Base-by-base conservation (phyloP, 2,888 invertebrate genomes). In the Polyploca ridens region DNA sequence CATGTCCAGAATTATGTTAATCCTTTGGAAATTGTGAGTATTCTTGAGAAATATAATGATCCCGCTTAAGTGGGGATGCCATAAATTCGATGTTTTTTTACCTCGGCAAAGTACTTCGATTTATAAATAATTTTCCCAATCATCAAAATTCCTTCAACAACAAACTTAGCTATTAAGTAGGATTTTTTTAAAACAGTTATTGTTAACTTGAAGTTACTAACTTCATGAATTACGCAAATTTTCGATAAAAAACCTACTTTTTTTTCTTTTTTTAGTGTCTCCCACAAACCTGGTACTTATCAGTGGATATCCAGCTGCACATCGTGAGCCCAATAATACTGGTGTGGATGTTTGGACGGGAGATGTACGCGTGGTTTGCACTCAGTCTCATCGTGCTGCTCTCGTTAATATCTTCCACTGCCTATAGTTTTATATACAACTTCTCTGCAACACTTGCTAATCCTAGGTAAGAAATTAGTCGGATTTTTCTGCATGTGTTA, bases 1-100 rank as follows among this genome's bases (percentile, higher is more conserved):
- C 94, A 94, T 74, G 78, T 94, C 5, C 94, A 95, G 72, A 95
- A 95, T 70, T 94, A 91, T 71, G 85, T 89, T 3, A 88, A 89
- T 60, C 70, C 79, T 13, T n/a, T 74, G 5, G 67, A 76, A 44
- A 69, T 83, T 35, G 88, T 85, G 75, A 80, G 81, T 80, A 64
- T 63, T 54, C 10, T 1, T 46, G 46, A n/a, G 13, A 41, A n/a
- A n/a, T 10, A 27, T 35, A 6, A 35, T 6, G 1, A 35, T 35
- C 4, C 35, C 7, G 35, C 35, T 35, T 6, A 35, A 35, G 7
- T 35, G 35, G 35, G 1, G 35, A 35, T 35, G 5, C 35, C 35
- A 35, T 7, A 4, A 35, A 35, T 6, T 35, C 27, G 35, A 6
- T 35, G 7, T 3, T 41, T 7, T 41, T 41, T 10, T 41, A 13